Percentiles rank a stretch among this genome's conserved stretches.
Evolutionary conservation across 2,113 vertebrate species (phyloP).

Genomic region (Ophiodon elongatus): DNA sequence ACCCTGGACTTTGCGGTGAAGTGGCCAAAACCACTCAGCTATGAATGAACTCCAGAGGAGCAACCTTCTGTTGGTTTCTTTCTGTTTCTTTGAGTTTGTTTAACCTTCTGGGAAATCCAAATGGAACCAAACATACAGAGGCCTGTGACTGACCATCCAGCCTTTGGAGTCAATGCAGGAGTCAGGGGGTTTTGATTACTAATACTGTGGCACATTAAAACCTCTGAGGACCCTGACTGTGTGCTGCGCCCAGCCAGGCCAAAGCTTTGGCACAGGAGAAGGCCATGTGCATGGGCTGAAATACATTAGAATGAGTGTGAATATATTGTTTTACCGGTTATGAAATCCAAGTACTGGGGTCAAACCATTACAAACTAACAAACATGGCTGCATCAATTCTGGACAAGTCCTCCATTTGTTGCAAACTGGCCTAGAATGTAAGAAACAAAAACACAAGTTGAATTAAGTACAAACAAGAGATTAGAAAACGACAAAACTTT

Average conservation of each 20-base stretch:
- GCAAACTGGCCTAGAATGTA: not conserved
- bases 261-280: not conserved
- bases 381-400: not conserved
- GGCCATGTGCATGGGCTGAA: not conserved
- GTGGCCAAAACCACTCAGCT: not conserved
- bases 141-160: slow-evolving; percentile 2
- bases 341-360: not conserved
- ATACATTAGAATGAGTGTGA: not conserved
- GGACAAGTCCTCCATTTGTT: not conserved
- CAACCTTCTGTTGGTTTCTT: not conserved
- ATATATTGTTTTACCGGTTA: not conserved
- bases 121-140: not conserved
- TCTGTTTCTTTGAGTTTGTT: not conserved
- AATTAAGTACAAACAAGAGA: no score
- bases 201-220: slow-evolving; percentile 7
- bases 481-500: not conserved
- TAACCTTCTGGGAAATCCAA: not conserved
- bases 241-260: not conserved
- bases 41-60: not conserved
- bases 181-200: slow-evolving; percentile 8
- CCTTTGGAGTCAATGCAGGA: not conserved
- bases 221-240: not conserved
- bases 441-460: not conserved
- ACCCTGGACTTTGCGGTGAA: not conserved
- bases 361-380: not conserved